phyloP scores from a whole-genome alignment of 1,140 invertebrate genomes.

The Tetragonula clypearis region DNA sequence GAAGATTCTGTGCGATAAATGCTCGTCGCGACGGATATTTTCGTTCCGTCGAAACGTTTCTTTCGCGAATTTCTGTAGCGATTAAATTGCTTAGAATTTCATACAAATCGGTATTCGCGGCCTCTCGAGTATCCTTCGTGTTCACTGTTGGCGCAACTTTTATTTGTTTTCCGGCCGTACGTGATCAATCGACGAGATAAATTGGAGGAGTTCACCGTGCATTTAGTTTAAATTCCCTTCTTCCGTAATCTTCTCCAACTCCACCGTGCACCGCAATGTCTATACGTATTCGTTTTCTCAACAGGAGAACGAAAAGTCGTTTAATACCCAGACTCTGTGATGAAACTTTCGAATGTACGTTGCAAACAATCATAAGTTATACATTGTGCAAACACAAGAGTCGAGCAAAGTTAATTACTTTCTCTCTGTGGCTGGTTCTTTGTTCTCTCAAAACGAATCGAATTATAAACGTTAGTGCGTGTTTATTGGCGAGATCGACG shows the following conservation, averaged over 20 bases:
- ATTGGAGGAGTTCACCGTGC: background rate
- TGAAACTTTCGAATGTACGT: background rate
- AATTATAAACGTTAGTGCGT: too few species aligned
- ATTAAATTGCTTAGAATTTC: background rate
- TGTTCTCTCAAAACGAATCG: background rate
- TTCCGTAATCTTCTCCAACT: background rate
- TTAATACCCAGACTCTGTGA: background rate
- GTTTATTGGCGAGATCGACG: too few species aligned
- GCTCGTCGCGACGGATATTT: background rate
- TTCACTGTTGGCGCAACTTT: background rate
- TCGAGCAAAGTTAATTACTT: background rate
- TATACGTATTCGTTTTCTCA: slow-evolving; percentile 4
- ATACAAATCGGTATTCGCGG: background rate
- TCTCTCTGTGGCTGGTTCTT: background rate
- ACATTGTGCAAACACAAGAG: too few species aligned
- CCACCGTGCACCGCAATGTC: background rate
- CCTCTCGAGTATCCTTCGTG: background rate
- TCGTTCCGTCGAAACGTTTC: too few species aligned
- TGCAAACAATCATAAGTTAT: background rate
- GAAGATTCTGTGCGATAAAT: background rate
- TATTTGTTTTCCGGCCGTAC: background rate
- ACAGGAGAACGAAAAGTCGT: slow-evolving; percentile 1
- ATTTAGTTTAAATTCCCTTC: background rate
- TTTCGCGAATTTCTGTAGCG: background rate
- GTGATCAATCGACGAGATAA: slow-evolving; percentile 2